Conservation (phyloP, 1,140 invertebrate species). For the Drosophila pruinosa region DNA sequence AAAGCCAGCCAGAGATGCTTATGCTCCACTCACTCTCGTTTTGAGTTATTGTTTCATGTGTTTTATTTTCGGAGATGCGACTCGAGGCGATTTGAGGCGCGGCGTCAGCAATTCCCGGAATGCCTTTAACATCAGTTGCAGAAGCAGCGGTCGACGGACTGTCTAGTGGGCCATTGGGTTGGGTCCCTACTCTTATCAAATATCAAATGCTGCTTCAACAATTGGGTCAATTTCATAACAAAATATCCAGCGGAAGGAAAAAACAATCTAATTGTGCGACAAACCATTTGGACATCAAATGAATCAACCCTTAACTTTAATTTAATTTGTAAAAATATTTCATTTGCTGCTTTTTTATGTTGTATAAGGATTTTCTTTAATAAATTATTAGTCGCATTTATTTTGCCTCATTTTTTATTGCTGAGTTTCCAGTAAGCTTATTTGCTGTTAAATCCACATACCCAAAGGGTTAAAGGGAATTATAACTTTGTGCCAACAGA, state of each 20-base stretch:
- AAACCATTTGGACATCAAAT: neutral
- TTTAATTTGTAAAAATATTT: neutral
- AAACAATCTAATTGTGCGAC: neutral
- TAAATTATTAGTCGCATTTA: neutral
- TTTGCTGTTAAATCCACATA: neutral
- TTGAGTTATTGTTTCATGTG: conserved; percentile 30
- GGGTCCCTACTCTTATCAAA: neutral
- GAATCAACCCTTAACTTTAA: neutral
- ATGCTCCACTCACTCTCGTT: conserved; percentile 44
- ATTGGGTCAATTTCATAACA: conserved; percentile 51
- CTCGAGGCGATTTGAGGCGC: conserved; percentile 8
- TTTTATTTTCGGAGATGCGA: conserved; percentile 54
- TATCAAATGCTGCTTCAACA: conserved; percentile 5
- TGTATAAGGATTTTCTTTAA: neutral
- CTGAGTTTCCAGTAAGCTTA: conserved; percentile 2
- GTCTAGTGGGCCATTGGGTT: conserved; percentile 58
- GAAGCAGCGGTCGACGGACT: conserved; percentile 50
- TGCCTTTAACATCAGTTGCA: conserved; percentile 31
- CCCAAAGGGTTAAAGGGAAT: no score
- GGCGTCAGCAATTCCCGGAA: conserved; percentile 62
- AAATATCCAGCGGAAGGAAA: conserved; percentile 8
- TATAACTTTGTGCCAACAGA: no score
- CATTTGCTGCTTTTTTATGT: neutral
- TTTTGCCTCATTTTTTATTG: neutral
- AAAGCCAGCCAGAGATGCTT: conserved; percentile 40